These are phyloP conservation scores for Climacteris rufus DNA, from an alignment of 2,113 vertebrate genomes.

Conservation along the genomic window DNA sequence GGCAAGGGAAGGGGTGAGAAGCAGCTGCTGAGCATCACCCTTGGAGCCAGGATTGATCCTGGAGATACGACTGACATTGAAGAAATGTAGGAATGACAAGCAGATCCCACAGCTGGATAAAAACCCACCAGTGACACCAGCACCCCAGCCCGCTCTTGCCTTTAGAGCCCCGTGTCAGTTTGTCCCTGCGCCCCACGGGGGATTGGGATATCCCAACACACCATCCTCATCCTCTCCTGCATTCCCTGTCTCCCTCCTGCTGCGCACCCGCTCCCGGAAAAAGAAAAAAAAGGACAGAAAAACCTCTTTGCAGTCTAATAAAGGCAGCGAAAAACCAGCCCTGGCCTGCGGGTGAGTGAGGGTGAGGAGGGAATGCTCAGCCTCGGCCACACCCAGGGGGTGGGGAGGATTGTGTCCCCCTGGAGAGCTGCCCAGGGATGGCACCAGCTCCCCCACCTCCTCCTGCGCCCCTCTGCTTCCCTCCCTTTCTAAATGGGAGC, in stretches of 20 bases:
- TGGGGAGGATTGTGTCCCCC: background rate
- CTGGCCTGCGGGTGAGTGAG: background rate
- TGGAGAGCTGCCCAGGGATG: fast-evolving
- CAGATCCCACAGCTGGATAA: background rate
- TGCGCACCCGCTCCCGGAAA: background rate
- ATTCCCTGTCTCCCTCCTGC: background rate
- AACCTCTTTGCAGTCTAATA: background rate
- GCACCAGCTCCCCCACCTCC: background rate
- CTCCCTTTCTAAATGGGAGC: fast-evolving
- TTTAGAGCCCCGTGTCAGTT: background rate
- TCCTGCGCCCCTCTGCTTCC: background rate
- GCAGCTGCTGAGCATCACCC: fast-evolving
- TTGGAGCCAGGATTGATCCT: background rate
- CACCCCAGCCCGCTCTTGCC: background rate
- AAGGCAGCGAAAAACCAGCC: background rate
- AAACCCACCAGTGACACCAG: background rate
- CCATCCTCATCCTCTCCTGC: background rate
- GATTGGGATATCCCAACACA: background rate
- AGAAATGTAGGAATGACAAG: background rate
- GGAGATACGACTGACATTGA: fast-evolving
- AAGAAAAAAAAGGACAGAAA: background rate
- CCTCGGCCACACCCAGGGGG: fast-evolving
- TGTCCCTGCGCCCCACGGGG: fast-evolving
- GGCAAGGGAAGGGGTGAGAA: background rate
- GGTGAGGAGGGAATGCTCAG: background rate